Base-by-base conservation (phyloP, 2,888 invertebrate genomes). In the Scaptomyza caliginosa region DNA sequence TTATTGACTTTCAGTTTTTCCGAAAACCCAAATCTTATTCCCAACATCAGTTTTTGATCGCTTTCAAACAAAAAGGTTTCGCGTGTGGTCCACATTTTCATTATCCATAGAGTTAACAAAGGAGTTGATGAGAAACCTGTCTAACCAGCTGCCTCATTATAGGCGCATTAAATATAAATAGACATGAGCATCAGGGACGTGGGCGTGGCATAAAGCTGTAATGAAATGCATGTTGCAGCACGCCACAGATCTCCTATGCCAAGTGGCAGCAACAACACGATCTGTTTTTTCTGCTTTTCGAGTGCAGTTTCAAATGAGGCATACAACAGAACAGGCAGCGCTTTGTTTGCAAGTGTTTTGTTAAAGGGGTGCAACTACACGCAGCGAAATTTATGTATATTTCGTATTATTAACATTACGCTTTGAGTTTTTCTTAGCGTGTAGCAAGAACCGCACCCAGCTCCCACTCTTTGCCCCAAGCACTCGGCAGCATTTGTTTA, bases 21-120 rank as follows among this genome's bases (percentile, higher is more conserved):
- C 24, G 4, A 13, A 32, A 32, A 3, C 43, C 17, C 11, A 28
- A n/a, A 28, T 45, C 32, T 32, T 13, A 32, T 21, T 45, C n/a
- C n/a, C 26, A 62, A 16, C 30, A 28, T 19, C 17, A 16, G 59
- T 66, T 70, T 51, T 10, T 17, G 40, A 70, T 65, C 54, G 17
- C 21, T 23, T 3, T 11, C 19, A 32, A 52, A 39, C 36, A 67
- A 48, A 57, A 48, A 24, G 45, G 32, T 50, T 57, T 34, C 23
- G 72, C 56, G 72, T 72, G 72, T 72, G 72, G 72, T 73, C 72
- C 54, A 50, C 48, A 59, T 72, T 40, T 28, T 26, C 11, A 7
- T 10, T 10, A 8, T 24, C 8, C n/a, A 30, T 30, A 5, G 10
- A 36, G 17, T 8, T 42, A 48, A 57, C 16, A 60, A 57, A 26